A percentile compares a stretch with the other conserved stretches of the same genome.
Conservation (phyloP, 2,888 invertebrate genomes). For the Micoletzkya japonica region DNA sequence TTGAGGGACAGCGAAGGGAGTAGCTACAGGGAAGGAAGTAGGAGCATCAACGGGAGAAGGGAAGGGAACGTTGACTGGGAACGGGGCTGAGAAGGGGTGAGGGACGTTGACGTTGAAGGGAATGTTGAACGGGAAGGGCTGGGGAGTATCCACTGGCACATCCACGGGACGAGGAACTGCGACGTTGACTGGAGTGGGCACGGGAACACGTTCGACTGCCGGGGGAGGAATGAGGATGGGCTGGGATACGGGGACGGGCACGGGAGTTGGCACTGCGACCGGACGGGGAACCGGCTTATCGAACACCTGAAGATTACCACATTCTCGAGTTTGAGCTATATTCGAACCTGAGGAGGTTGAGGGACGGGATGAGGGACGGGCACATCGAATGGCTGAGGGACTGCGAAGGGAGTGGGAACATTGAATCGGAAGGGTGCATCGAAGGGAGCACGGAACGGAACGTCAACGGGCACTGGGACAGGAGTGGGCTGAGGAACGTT, state of each 20-base stretch:
- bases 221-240: slow-evolving; percentile 24
- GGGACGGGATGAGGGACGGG: slow-evolving; percentile 21
- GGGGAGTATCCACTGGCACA: slow-evolving; percentile 16
- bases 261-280: slow-evolving; percentile 2
- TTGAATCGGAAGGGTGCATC: slow-evolving; percentile 22
- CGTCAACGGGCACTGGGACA: slow-evolving; percentile 25
- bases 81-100: slow-evolving; percentile 11
- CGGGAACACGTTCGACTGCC: slow-evolving; percentile 15
- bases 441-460: slow-evolving; percentile 24
- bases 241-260: slow-evolving; percentile 20
- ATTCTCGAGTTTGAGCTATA: not conserved
- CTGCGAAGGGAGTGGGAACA: slow-evolving; percentile 10
- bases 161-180: slow-evolving; percentile 15
- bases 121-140: slow-evolving; percentile 15
- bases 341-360: slow-evolving; percentile 27
- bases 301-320: slow-evolving; percentile 10
- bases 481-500: slow-evolving; percentile 17
- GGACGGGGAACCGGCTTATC: slow-evolving; percentile 15
- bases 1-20: slow-evolving; percentile 7
- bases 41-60: slow-evolving; percentile 21
- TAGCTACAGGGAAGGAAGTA: not conserved
- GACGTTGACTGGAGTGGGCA: slow-evolving; percentile 8
- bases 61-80: slow-evolving; percentile 15
- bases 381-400: slow-evolving; percentile 18
- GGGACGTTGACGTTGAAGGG: slow-evolving; percentile 17